A percentile compares a stretch with the other conserved stretches of the same genome.
phyloP scores from a whole-genome alignment of 1,140 invertebrate species.

The Rhynchophorus ferrugineus region DNA sequence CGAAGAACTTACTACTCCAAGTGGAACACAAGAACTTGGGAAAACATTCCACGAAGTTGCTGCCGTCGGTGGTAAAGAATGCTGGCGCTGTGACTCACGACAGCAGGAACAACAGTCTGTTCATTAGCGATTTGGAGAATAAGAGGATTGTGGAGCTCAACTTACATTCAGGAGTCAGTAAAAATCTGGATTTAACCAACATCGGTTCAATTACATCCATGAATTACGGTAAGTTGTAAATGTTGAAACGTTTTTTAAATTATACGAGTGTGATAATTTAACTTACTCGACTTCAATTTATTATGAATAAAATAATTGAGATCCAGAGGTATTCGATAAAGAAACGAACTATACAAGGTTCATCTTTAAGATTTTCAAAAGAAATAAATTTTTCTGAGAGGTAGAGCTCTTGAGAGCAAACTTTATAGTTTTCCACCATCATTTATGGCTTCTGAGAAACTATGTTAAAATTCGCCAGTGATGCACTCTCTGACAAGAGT shows the following conservation, averaged over 20 bases:
- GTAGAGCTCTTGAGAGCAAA: no score
- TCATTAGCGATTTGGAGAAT: slow-evolving; percentile 47
- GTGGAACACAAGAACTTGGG: slow-evolving; percentile 46
- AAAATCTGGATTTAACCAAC: slow-evolving; percentile 40
- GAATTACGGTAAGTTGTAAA: slow-evolving; percentile 49
- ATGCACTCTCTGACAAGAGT: no score
- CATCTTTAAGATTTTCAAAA: no score
- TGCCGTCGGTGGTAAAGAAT: slow-evolving; percentile 42
- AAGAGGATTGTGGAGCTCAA: slow-evolving; percentile 41
- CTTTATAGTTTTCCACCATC: no score
- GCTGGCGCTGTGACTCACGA: slow-evolving; percentile 40
- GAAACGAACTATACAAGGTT: no score
- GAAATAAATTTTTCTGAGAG: no score
- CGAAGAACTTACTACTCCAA: slow-evolving; percentile 38
- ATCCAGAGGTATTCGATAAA: no score
- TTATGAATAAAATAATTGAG: no score
- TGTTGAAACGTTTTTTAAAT: slow-evolving; percentile 8
- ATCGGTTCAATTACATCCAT: slow-evolving; percentile 52
- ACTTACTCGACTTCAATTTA: no score
- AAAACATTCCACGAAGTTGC: slow-evolving; percentile 37
- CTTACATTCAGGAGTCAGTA: slow-evolving; percentile 37
- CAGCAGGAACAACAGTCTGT: slow-evolving; percentile 42
- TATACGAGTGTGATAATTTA: neutral
- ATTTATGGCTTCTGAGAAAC: no score
- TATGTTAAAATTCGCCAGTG: no score